A percentile compares a stretch with the other conserved stretches of the same genome.
Conservation (phyloP, 2,113 vertebrate species). For the Elephas maximus region DNA sequence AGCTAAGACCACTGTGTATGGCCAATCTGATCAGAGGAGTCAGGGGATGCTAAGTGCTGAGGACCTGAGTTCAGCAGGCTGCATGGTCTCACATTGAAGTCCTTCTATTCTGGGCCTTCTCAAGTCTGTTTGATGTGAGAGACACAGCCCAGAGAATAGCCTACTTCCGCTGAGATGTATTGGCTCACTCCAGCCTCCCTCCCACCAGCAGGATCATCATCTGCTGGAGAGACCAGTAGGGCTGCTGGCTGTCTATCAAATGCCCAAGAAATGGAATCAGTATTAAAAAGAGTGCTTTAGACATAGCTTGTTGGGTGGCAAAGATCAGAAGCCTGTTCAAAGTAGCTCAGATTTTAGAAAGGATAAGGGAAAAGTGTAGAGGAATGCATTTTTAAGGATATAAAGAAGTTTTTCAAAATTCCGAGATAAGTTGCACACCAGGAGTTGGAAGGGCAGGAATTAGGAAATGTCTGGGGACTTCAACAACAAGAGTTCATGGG, state of each 20-base stretch:
- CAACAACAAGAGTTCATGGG: background rate
- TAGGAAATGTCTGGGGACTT: accelerated
- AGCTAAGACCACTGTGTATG: background rate
- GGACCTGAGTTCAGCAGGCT: background rate
- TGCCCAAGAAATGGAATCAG: background rate
- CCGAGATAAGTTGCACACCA: background rate
- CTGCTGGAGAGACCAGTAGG: background rate
- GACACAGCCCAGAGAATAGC: background rate
- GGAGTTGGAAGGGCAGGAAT: background rate
- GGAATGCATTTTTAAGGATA: background rate
- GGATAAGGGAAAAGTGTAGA: background rate
- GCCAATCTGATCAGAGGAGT: background rate
- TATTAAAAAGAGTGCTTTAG: background rate
- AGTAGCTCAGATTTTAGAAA: background rate
- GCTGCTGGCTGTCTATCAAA: background rate
- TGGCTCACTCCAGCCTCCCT: background rate
- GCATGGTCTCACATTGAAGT: background rate
- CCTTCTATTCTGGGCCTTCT: background rate
- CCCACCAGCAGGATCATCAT: background rate
- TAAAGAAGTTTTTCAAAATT: background rate
- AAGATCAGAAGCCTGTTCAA: background rate
- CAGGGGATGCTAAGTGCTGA: background rate
- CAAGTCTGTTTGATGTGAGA: background rate
- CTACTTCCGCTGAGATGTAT: background rate
- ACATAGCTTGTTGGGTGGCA: background rate